Evolutionary conservation across 2,888 invertebrate species (phyloP), one percentile per base, ranked within the genome.

Genomic region (Slavum lentiscoides): DNA sequence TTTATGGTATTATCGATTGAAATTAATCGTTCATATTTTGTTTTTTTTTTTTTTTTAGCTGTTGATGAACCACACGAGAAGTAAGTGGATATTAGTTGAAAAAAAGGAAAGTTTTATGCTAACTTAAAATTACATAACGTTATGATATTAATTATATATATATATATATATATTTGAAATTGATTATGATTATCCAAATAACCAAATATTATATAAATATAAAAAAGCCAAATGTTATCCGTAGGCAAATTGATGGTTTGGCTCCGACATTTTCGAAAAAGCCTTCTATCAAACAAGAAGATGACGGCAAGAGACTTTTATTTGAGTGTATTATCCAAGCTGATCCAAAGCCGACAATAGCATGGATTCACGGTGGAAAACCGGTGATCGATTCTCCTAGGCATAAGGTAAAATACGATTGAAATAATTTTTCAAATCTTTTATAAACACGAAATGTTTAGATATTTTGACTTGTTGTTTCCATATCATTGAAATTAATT

Each of bases 221-320:
- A 4, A 1, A 9, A 43, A 30, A 43, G 6, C 43, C 43, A 43
- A 37, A 64, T 55, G 83, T 84, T 82, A 82, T 84, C 85, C 88
- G 17, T 89, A 96, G 96, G 91, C 96, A 96, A 95, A 94, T 96
- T 89, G 96, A 96, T 90, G 97, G 96, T 87, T 93, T 95, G 88
- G 96, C 97, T 88, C 97, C 97, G 86, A 97, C 97, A 86, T 98
- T 98, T 89, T 93, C 96, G 88, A 96, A 97, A 90, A 97, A 97
- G 89, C 97, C 97, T 83, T 93, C 96, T 85, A 98, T 98, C 88
- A 91, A 96, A 87, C 97, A 98, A 88, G 97, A 97, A 88, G 97
- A 97, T 88, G 96, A 96, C 88, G 96, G 96, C 85, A 95, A 95
- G 89, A 91, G 95, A 87, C 89, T 97, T 85, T 90, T 96, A 85